phyloP scores from a whole-genome alignment of 2,113 vertebrate genomes.

The Cyrtonyx montezumae region DNA sequence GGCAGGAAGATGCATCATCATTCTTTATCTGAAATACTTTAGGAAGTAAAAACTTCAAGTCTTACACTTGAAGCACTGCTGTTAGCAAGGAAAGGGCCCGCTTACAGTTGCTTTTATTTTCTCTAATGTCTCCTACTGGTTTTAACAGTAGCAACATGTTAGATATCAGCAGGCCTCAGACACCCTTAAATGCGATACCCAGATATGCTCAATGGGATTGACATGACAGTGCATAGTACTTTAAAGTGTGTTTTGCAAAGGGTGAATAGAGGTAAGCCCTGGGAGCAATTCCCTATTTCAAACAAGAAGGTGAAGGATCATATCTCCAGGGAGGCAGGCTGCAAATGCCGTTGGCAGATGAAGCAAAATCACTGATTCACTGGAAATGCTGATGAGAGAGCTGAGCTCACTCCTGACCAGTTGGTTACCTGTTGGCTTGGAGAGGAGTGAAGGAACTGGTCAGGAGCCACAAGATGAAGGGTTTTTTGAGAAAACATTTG shows the following conservation, averaged over 20 bases:
- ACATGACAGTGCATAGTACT: accelerated
- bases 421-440: accelerated
- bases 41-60: background rate
- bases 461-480: accelerated
- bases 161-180: background rate
- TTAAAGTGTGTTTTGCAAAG: background rate
- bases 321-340: accelerated
- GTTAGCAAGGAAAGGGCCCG: background rate
- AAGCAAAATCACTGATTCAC: background rate
- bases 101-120: background rate
- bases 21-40: background rate
- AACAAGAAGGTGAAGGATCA: accelerated
- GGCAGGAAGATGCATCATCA: background rate
- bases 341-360: background rate
- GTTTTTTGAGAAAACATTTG: too few relatives aligned
- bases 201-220: accelerated
- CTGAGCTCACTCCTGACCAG: background rate
- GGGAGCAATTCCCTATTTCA: background rate
- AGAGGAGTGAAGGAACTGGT: accelerated
- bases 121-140: background rate
- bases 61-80: background rate
- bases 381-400: background rate
- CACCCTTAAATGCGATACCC: background rate
- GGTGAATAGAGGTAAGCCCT: background rate
- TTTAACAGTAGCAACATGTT: background rate